phyloP scores from a whole-genome alignment of 1,140 invertebrate species.

The Trichonephila clavipes region DNA sequence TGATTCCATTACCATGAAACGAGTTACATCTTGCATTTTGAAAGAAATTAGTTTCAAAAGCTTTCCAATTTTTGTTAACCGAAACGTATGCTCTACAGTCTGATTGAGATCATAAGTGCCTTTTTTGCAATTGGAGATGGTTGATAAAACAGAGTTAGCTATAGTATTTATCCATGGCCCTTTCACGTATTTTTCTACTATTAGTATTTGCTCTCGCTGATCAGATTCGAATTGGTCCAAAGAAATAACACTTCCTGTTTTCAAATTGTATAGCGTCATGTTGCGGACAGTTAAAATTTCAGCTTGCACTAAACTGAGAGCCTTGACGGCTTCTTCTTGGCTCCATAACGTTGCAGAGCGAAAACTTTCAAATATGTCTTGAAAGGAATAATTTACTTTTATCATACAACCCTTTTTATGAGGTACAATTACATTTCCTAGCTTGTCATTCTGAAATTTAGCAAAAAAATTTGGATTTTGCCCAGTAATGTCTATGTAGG shows the following conservation, averaged over 20 bases:
- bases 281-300: background rate
- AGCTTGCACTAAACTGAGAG: background rate
- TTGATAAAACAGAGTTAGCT: background rate
- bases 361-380: constrained; percentile 53
- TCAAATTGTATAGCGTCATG: background rate
- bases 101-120: constrained; percentile 55
- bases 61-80: constrained; percentile 58
- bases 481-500: constrained; percentile 6
- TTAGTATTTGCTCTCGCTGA: constrained; percentile 9
- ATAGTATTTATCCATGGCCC: constrained; percentile 27
- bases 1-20: constrained; percentile 21
- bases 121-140: background rate
- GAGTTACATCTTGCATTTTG: constrained; percentile 71
- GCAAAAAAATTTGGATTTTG: constrained; percentile 37
- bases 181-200: background rate
- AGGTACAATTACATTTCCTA: background rate
- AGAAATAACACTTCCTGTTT: background rate
- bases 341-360: background rate
- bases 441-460: constrained; percentile 38
- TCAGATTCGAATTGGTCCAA: constrained; percentile 37
- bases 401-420: background rate
- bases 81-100: constrained; percentile 32
- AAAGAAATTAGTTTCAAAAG: constrained; percentile 32
- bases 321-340: constrained; percentile 23
- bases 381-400: constrained; percentile 41